Conservation (phyloP, 1,140 invertebrate species). For the Drosophila nigrodunni region DNA sequence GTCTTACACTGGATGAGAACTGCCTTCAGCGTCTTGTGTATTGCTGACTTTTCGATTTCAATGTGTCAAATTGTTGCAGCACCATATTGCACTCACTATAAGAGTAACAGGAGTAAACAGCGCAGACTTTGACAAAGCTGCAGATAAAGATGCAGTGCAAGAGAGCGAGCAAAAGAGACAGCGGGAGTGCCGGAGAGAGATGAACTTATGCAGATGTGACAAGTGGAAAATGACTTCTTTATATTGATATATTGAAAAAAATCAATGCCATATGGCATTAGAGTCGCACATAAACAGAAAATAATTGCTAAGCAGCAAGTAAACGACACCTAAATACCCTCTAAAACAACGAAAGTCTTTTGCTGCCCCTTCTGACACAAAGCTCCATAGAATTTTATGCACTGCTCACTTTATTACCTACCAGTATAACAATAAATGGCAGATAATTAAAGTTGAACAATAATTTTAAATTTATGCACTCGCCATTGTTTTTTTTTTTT, state of each 20-base stretch:
- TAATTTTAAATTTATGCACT: conserved; percentile 75
- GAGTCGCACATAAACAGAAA: conserved; percentile 27
- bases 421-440: conserved; percentile 65
- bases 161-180: not conserved
- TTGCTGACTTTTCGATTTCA: conserved; percentile 68
- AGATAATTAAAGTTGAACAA: conserved; percentile 74
- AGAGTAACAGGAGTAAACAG: conserved; percentile 17
- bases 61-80: conserved; percentile 75
- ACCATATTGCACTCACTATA: conserved; percentile 65
- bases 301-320: conserved; percentile 22
- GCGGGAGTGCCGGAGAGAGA: not conserved
- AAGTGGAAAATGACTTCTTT: conserved; percentile 76
- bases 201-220: conserved; percentile 70
- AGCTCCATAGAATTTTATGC: not conserved
- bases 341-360: not conserved
- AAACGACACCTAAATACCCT: conserved; percentile 12
- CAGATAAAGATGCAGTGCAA: conserved; percentile 7
- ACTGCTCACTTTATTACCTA: conserved; percentile 45
- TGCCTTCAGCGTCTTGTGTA: conserved; percentile 46
- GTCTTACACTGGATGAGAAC: conserved; percentile 20
- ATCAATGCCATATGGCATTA: conserved; percentile 67
- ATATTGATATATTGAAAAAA: conserved; percentile 74
- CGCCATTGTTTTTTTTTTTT: conserved; percentile 41
- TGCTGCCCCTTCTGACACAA: too few species aligned
- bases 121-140: conserved; percentile 19